These are phyloP conservation scores for Oeneis ivallda DNA, from an alignment of 2,888 invertebrate genomes.

Conservation along the genomic window DNA sequence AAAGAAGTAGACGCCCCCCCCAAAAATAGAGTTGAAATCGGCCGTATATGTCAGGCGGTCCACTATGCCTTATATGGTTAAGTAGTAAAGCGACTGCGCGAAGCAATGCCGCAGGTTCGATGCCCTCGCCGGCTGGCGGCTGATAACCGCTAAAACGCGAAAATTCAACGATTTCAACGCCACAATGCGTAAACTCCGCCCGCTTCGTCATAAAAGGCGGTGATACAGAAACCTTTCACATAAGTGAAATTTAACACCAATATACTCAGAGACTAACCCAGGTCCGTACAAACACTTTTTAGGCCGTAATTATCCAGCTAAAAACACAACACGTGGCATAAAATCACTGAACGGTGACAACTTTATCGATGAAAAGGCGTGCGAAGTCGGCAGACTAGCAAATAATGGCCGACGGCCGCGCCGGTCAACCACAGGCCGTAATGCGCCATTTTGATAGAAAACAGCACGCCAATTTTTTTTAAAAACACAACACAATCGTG, in stretches of 20 bases:
- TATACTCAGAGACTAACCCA: constrained; percentile 38
- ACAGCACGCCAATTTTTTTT: constrained; percentile 48
- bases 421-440: constrained; percentile 67
- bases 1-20: constrained; percentile 48
- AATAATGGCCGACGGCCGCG: constrained; percentile 76
- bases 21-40: constrained; percentile 63
- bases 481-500: constrained; percentile 58
- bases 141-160: constrained; percentile 51
- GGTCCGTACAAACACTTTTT: constrained; percentile 21
- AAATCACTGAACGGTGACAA: constrained; percentile 79
- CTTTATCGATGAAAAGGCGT: constrained; percentile 75
- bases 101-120: constrained; percentile 72
- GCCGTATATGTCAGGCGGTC: constrained; percentile 52
- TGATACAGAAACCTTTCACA: constrained; percentile 70
- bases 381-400: constrained; percentile 75
- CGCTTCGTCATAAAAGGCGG: constrained; percentile 74
- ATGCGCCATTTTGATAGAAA: constrained; percentile 50
- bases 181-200: constrained; percentile 36
- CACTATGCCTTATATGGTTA: constrained; percentile 78
- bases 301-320: constrained; percentile 33
- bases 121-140: constrained; percentile 61
- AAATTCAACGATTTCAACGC: constrained; percentile 38
- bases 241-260: constrained; percentile 78
- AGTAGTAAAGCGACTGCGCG: constrained; percentile 75
- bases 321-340: constrained; percentile 78